Base-by-base conservation (phyloP, 1,140 invertebrate species). In the Chrysomallon squamiferum region DNA sequence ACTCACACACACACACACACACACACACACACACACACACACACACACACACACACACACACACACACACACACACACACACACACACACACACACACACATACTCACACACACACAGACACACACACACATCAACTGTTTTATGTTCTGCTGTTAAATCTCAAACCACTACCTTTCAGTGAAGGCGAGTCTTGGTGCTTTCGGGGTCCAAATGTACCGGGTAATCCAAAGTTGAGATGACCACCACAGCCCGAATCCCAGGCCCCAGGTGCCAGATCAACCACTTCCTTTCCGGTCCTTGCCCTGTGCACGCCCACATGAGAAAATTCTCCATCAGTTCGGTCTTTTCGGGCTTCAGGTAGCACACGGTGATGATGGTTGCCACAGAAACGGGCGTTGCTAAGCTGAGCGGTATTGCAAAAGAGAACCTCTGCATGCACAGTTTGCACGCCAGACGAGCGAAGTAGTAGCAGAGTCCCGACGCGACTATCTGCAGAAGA, bases 121-220 rank as follows among this genome's bases (percentile, higher is more conserved):
- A n/a, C n/a, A n/a, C n/a, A n/a, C n/a, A n/a, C n/a, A n/a, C n/a
- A n/a, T n/a, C n/a, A n/a, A n/a, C n/a, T n/a, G n/a, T n/a, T n/a
- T n/a, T n/a, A n/a, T n/a, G n/a, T n/a, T n/a, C n/a, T n/a, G n/a
- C n/a, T n/a, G n/a, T n/a, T n/a, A n/a, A n/a, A n/a, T n/a, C n/a
- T n/a, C n/a, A n/a, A n/a, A n/a, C n/a, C n/a, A n/a, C 72, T 73
- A 86, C 85, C 96, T 97, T 80, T 98, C 96, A 0, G 96, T 98
- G 6, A 94, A 91, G 0, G 97, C 96, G 62, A 99, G 87, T 88
- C 97, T 91, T 86, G 99, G 96, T 73, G 94, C 95, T 87, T 98
- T 97, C 0, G 97, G 97, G 3, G 92, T 96, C 96, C 96, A 99
- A 59, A 99, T 95, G 78, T 99, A 96, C 45, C 98, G 86, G 0